These are phyloP conservation scores for Morpho helenor DNA, from an alignment of 2,888 invertebrate species.

Conservation along the genomic window DNA sequence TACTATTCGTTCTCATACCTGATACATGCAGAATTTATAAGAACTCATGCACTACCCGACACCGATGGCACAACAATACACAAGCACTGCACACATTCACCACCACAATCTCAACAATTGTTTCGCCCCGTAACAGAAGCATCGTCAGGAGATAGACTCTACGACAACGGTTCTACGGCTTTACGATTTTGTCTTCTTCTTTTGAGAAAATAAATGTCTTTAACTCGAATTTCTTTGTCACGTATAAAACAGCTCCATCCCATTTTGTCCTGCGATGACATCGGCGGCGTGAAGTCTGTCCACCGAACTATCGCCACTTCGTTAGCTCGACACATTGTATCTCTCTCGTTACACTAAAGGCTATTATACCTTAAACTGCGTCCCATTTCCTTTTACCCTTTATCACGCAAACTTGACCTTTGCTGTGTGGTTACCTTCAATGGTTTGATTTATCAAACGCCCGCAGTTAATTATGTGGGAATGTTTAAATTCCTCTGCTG, in stretches of 20 bases:
- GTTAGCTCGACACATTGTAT: constrained; percentile 61
- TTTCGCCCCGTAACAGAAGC: too few species aligned
- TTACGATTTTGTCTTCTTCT: too few species aligned
- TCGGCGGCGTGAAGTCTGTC: constrained; percentile 67
- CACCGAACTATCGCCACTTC: constrained; percentile 64
- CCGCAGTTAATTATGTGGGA: constrained; percentile 1
- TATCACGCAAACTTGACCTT: constrained; percentile 48
- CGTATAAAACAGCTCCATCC: constrained; percentile 32
- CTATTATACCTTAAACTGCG: constrained; percentile 43
- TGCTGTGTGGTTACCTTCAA: constrained; percentile 25
- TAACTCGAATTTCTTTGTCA: too few species aligned
- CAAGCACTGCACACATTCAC: too few species aligned
- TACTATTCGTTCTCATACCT: too few species aligned
- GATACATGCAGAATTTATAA: too few species aligned
- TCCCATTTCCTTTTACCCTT: constrained; percentile 33
- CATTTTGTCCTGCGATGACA: constrained; percentile 53
- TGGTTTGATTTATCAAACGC: constrained; percentile 18
- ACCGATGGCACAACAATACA: too few species aligned
- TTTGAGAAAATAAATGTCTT: too few species aligned
- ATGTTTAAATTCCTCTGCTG: not conserved
- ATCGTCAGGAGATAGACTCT: too few species aligned
- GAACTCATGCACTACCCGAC: too few species aligned
- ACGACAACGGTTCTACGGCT: too few species aligned
- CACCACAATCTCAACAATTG: too few species aligned
- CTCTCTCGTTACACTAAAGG: constrained; percentile 43